Conservation (phyloP, 1,140 invertebrate genomes). For the Scaptomyza graminum region DNA sequence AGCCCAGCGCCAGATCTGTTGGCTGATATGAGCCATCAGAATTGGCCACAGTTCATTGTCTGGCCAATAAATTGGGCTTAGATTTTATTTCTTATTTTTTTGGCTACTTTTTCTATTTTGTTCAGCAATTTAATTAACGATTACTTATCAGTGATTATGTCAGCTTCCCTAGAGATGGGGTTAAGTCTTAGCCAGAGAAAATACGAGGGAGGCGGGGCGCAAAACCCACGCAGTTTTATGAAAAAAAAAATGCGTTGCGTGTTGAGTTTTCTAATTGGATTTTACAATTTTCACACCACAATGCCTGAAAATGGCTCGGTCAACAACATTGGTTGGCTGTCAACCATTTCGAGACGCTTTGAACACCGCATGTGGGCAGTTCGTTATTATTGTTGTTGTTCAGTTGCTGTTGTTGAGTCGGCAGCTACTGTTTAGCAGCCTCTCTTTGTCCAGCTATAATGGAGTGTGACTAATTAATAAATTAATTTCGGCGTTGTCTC, state of each 20-base stretch:
- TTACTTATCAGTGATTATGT: conserved; percentile 76
- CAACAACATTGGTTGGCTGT: conserved; percentile 19
- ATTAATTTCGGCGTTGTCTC: conserved; percentile 79
- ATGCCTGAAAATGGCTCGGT: conserved; percentile 34
- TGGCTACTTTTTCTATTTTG: not conserved
- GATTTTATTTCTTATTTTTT: conserved; percentile 39
- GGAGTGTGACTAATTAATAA: conserved; percentile 81
- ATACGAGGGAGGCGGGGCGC: conserved; percentile 6
- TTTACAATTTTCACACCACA: conserved; percentile 50
- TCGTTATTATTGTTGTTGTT: conserved; percentile 32
- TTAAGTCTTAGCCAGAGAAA: not conserved
- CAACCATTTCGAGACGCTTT: conserved; percentile 51
- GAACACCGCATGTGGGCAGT: conserved; percentile 68
- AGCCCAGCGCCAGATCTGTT: conserved; percentile 37
- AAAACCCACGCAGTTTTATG: conserved; percentile 42
- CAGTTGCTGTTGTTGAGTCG: conserved; percentile 14
- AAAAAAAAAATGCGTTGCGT: conserved; percentile 47
- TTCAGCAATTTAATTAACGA: conserved; percentile 75
- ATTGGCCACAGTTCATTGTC: conserved; percentile 76
- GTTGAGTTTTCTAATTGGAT: conserved; percentile 48
- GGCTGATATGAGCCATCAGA: conserved; percentile 60
- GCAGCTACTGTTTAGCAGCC: conserved; percentile 43
- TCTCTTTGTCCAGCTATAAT: conserved; percentile 73
- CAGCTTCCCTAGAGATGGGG: conserved; percentile 33
- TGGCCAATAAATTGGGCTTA: conserved; percentile 49